phyloP scores from a whole-genome alignment of 2,888 invertebrate genomes.

The Cantharis nigra region DNA sequence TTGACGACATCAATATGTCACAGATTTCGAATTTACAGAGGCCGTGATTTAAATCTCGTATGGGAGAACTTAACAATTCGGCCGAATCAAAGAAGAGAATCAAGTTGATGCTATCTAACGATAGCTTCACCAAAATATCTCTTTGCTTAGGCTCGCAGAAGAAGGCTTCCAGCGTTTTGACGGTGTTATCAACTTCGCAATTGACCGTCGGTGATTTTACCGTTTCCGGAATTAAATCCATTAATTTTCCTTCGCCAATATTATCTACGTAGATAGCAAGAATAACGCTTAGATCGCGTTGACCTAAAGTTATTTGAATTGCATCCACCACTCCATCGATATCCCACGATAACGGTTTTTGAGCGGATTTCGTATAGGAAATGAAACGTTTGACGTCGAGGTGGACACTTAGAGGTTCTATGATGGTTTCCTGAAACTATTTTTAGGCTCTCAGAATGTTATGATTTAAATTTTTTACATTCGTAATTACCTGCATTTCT shows the following conservation, averaged over 20 bases:
- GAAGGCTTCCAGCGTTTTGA: slow-evolving; percentile 74
- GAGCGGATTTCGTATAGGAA: slow-evolving; percentile 54
- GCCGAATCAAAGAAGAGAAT: slow-evolving; percentile 75
- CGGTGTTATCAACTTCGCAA: slow-evolving; percentile 48
- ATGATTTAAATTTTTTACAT: neutral
- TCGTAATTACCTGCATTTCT: slow-evolving; percentile 67
- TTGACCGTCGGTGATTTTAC: slow-evolving; percentile 38
- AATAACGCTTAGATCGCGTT: slow-evolving; percentile 74
- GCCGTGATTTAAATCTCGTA: slow-evolving; percentile 72
- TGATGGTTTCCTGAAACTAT: slow-evolving; percentile 67
- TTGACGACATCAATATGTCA: slow-evolving; percentile 66
- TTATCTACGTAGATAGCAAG: slow-evolving; percentile 76
- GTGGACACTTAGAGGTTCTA: slow-evolving; percentile 74
- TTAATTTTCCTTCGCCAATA: slow-evolving; percentile 64
- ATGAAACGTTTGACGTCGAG: slow-evolving; percentile 73
- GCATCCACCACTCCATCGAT: slow-evolving; percentile 70
- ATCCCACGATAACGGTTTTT: slow-evolving; percentile 54
- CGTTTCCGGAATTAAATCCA: slow-evolving; percentile 55
- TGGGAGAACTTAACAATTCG: slow-evolving; percentile 75
- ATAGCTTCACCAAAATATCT: slow-evolving; percentile 64
- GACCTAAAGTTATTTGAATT: slow-evolving; percentile 71
- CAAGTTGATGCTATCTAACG: slow-evolving; percentile 72
- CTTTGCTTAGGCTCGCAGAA: slow-evolving; percentile 70
- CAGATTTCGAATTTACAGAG: slow-evolving; percentile 72
- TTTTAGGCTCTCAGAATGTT: neutral